Conservation (phyloP, 2,888 invertebrate species). For the Hedychridium roseum region DNA sequence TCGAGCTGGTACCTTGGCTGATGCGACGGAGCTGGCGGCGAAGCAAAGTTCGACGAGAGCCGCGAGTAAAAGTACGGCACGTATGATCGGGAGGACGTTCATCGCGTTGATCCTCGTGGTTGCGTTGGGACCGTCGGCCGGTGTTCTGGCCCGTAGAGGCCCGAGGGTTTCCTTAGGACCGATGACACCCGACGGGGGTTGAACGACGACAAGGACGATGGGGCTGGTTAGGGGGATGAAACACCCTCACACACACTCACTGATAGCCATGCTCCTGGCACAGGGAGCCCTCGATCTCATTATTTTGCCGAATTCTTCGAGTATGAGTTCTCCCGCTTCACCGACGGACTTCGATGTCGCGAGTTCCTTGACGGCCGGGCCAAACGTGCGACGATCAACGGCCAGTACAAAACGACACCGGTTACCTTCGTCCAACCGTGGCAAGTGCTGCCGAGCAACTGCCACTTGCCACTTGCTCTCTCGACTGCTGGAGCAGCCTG, state of each 20-base stretch:
- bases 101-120: slow-evolving; percentile 21
- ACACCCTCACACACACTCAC: slow-evolving; percentile 37
- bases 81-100: slow-evolving; percentile 19
- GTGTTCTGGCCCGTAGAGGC: slow-evolving; percentile 26
- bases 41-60: slow-evolving; percentile 28
- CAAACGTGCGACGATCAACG: too few relatives aligned
- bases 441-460: slow-evolving; percentile 60
- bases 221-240: too few relatives aligned
- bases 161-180: slow-evolving; percentile 31
- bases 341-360: too few relatives aligned
- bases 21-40: slow-evolving; percentile 24
- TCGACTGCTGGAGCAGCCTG: slow-evolving; percentile 22
- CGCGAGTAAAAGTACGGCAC: slow-evolving; percentile 32
- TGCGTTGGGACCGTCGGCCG: slow-evolving; percentile 28
- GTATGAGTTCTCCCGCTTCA: too few relatives aligned
- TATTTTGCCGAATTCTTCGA: slow-evolving; percentile 15
- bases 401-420: too few relatives aligned
- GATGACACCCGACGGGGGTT: slow-evolving; percentile 11
- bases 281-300: slow-evolving; percentile 31
- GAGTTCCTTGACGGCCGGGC: too few relatives aligned
- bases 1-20: slow-evolving; percentile 35
- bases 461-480: slow-evolving; percentile 47
- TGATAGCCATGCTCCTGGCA: slow-evolving; percentile 21
- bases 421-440: slow-evolving; percentile 53
- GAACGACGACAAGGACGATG: not conserved